Evolutionary conservation across 2,113 vertebrate species (phyloP).

Genomic region (Macquaria australasica): DNA sequence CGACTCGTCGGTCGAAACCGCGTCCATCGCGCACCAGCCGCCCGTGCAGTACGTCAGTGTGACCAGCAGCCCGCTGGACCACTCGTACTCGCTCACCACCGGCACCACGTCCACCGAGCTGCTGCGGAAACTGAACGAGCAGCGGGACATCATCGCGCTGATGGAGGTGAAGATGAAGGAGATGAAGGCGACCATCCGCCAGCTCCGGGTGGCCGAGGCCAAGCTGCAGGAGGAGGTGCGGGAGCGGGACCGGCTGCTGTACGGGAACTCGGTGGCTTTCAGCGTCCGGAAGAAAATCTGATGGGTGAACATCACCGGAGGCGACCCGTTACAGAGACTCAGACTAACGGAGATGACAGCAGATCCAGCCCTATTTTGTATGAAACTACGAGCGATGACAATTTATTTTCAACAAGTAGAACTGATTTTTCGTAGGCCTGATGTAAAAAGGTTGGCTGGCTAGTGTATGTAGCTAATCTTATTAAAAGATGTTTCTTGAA

Average conservation of each 20-base stretch:
- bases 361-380: constrained; percentile 64
- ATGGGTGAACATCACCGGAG: constrained; percentile 30
- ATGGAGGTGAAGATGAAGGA: constrained; percentile 99
- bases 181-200: constrained; percentile 97
- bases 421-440: constrained; percentile 36
- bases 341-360: constrained; percentile 15
- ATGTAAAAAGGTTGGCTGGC: constrained; percentile 16
- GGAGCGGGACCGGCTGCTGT: constrained; percentile 92
- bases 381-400: constrained; percentile 58
- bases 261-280: constrained; percentile 73
- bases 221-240: constrained; percentile 95
- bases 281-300: constrained; percentile 88
- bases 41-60: constrained; percentile 80
- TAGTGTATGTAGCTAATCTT: constrained; percentile 58
- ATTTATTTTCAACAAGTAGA: constrained; percentile 67
- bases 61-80: constrained; percentile 87
- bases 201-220: constrained; percentile 92
- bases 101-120: constrained; percentile 96
- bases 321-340: constrained; percentile 42
- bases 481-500: constrained; percentile 25
- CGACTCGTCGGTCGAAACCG: constrained; percentile 69
- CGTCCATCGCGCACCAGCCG: constrained; percentile 70
- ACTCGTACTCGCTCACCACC: constrained; percentile 96
- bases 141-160: constrained; percentile 96
- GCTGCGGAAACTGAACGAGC: constrained; percentile 96